Conservation (phyloP, 1,140 invertebrate genomes). For the Zaprionus inermis region DNA sequence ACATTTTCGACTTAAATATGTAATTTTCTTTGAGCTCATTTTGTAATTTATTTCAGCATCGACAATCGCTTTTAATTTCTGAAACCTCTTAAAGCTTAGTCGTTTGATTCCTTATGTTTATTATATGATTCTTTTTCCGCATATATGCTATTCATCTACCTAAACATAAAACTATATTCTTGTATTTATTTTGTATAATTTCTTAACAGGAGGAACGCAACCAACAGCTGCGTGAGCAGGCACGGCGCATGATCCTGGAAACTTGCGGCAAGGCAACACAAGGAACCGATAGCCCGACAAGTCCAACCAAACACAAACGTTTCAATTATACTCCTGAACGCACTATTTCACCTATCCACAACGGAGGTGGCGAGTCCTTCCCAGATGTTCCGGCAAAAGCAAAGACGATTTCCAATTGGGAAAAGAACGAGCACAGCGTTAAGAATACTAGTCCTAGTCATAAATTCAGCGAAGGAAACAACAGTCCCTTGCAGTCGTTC, state of each 20-base stretch:
- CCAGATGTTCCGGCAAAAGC: constrained; percentile 61
- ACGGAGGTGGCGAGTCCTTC: constrained; percentile 60
- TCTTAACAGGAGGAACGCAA: constrained; percentile 92
- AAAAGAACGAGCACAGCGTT: constrained; percentile 16
- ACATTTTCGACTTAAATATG: neutral
- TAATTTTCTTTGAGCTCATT: neutral
- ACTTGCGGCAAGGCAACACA: constrained; percentile 87
- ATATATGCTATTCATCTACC: neutral
- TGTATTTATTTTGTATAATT: neutral
- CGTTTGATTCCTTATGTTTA: neutral
- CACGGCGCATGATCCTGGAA: constrained; percentile 94
- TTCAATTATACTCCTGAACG: constrained; percentile 76
- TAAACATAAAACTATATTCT: neutral
- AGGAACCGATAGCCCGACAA: constrained; percentile 84
- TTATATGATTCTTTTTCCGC: neutral
- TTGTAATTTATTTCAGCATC: neutral
- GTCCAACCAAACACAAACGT: constrained; percentile 71
- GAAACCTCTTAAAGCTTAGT: neutral
- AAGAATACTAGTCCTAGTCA: constrained; percentile 77
- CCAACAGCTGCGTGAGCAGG: constrained; percentile 92
- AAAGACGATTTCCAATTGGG: constrained; percentile 38
- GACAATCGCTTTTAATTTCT: neutral
- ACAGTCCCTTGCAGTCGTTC: constrained; percentile 88
- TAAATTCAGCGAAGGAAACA: constrained; percentile 84
- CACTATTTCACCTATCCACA: constrained; percentile 82